Base-by-base conservation (phyloP, 2,797 vertebrate species). In the Carcharodon carcharias region DNA sequence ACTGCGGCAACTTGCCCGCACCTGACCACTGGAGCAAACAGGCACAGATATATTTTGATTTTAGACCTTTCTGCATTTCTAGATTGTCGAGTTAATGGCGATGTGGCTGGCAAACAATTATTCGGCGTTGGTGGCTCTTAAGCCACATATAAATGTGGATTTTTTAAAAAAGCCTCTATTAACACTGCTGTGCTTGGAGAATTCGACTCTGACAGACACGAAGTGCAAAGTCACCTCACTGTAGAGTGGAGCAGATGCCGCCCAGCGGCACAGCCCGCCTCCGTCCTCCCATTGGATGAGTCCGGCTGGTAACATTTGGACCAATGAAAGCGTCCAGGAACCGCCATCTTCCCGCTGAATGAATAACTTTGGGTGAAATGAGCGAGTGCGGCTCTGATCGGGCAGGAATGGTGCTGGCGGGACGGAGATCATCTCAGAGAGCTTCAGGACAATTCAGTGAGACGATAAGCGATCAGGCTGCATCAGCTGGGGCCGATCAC, bases 341-440 rank as follows among this genome's bases (percentile, higher is more conserved):
- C 96, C 97, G 96, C 97, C 94, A 95, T 97, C 97, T 97, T 98
- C 97, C 97, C 96, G 97, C 97, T 96, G 73, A 96, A 85, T 97
- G 96, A 96, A 97, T 96, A 95, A 96, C 97, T 96, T 95, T 95
- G 97, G 56, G 71, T 96, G 88, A 95, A 97, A 97, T 97, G 96
- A 96, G 96, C 96, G 96, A 97, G 97, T 96, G 97, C 97, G 96
- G 97, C 96, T 97, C 97, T 97, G 96, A 97, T 97, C 97, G 96
- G 96, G 98, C 97, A 98, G 97, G 97, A 97, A 98, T 98, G 98
- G 96, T 98, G 97, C 97, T 97, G 50, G 97, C 96, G 97, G 97
- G 96, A 96, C 96, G 69, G 67, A 54, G 67, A 73, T 2, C 67
- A 95, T 58, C 31, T 54, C 31, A 35, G 50, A 95, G 35, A 73